Percentiles rank a stretch among this genome's conserved stretches.
Evolutionary conservation across 1,140 invertebrate species (phyloP).

Genomic region (Drosophila subpulchrella): DNA sequence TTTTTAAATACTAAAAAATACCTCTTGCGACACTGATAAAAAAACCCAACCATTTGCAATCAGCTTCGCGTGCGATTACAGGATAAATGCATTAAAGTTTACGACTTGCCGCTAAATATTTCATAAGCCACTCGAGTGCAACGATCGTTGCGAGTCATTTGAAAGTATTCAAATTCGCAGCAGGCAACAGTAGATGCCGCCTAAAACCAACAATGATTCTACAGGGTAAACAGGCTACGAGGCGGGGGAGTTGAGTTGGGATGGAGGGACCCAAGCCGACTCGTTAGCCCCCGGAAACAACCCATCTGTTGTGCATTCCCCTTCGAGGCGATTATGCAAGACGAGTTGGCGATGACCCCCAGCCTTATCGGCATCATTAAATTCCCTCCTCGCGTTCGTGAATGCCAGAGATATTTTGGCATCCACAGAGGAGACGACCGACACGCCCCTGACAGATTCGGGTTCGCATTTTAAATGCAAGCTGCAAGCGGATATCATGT

Average conservation of each 20-base stretch:
- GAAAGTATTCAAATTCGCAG: conserved; percentile 30
- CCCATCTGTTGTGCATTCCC: background rate
- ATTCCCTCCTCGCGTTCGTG: background rate
- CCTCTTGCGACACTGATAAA: conserved; percentile 1
- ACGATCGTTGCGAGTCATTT: conserved; percentile 6
- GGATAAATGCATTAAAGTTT: conserved; percentile 15
- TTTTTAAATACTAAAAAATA: background rate
- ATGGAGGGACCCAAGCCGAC: background rate
- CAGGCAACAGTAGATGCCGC: conserved; percentile 4
- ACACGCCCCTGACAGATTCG: conserved; percentile 29
- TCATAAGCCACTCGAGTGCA: conserved; percentile 9
- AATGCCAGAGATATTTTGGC: conserved; percentile 20
- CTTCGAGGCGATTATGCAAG: conserved; percentile 8
- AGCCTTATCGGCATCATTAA: conserved; percentile 20
- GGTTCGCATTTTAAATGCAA: conserved; percentile 30
- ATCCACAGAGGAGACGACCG: conserved; percentile 7
- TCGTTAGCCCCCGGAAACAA: background rate
- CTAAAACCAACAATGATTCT: conserved; percentile 12
- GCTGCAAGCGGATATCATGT: conserved; percentile 18
- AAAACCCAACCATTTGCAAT: background rate
- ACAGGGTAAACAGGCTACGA: background rate
- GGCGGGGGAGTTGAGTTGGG: background rate
- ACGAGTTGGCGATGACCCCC: conserved; percentile 14
- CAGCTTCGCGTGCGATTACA: background rate
- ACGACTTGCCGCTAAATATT: conserved; percentile 13